Evolutionary conservation across 2,797 vertebrate species (phyloP).

Genomic region (Diglossa cyanea): DNA sequence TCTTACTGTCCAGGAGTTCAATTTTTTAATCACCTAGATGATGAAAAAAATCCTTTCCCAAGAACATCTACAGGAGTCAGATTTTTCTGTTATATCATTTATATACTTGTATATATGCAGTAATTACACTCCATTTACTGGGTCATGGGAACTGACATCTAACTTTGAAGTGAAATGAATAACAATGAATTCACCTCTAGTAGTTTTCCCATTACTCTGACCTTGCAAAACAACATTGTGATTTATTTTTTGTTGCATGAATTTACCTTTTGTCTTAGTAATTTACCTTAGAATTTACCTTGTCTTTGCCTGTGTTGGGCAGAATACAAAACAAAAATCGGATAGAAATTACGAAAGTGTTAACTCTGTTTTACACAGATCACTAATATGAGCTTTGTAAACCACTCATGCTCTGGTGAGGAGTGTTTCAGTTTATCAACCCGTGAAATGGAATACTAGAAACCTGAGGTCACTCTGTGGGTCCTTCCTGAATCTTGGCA

Average conservation of each 20-base stretch:
- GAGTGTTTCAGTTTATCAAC: neutral
- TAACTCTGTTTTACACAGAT: neutral
- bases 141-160: conserved; percentile 73
- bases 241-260: conserved; percentile 7
- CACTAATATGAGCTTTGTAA: neutral
- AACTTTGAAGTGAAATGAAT: conserved; percentile 71
- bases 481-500: neutral
- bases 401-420: neutral
- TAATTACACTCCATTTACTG: conserved; percentile 76
- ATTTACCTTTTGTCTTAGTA: neutral
- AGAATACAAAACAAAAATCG: neutral
- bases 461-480: neutral
- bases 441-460: rapidly evolving
- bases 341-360: neutral
- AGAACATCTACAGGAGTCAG: conserved; percentile 51
- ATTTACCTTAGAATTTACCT: neutral
- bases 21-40: conserved; percentile 64
- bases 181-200: conserved; percentile 70
- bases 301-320: neutral
- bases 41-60: conserved; percentile 38
- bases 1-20: conserved; percentile 48
- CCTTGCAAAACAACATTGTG: conserved; percentile 33
- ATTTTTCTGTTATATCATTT: conserved; percentile 64
- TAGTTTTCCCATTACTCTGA: conserved; percentile 53
- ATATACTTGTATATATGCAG: conserved; percentile 45